A percentile compares a stretch with the other conserved stretches of the same genome.
These are phyloP conservation scores for Ylistrum balloti DNA, from an alignment of 1,140 invertebrate genomes.

Conservation along the genomic window DNA sequence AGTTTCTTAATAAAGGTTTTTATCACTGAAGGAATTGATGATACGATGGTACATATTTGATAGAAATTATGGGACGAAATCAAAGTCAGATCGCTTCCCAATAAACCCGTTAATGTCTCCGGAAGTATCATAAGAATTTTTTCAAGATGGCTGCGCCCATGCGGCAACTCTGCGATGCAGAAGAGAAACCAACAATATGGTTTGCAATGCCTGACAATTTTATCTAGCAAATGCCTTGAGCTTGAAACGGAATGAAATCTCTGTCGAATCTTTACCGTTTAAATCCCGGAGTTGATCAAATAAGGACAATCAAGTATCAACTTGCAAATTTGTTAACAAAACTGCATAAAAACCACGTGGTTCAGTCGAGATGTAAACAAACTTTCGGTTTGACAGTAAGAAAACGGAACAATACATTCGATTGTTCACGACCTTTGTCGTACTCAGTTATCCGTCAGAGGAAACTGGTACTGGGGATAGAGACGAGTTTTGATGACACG, in stretches of 20 bases:
- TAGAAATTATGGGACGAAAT: not conserved
- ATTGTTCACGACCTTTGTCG: not conserved
- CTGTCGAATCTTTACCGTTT: not conserved
- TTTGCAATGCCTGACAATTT: not conserved
- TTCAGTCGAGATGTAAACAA: not conserved
- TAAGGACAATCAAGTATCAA: not conserved
- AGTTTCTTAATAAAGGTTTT: not conserved
- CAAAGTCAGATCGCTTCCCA: not conserved
- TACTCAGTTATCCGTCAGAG: not conserved
- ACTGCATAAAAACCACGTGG: not conserved
- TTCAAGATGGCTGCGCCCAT: slow-evolving; percentile 78
- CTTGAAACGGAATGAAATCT: not conserved
- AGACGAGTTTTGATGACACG: slow-evolving; percentile 99
- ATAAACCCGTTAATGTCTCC: not conserved
- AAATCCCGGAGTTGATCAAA: not conserved
- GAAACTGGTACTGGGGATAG: slow-evolving; percentile 91
- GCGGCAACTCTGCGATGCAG: not conserved
- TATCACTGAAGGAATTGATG: too few relatives aligned
- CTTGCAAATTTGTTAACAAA: not conserved
- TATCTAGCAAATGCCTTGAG: not conserved
- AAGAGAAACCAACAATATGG: not conserved
- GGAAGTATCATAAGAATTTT: slow-evolving; percentile 20
- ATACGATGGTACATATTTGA: not conserved
- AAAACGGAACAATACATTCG: not conserved
- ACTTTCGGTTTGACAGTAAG: not conserved